These are phyloP conservation scores for Cryptosula pallasiana DNA, from an alignment of 2,888 invertebrate genomes.

Conservation along the genomic window DNA sequence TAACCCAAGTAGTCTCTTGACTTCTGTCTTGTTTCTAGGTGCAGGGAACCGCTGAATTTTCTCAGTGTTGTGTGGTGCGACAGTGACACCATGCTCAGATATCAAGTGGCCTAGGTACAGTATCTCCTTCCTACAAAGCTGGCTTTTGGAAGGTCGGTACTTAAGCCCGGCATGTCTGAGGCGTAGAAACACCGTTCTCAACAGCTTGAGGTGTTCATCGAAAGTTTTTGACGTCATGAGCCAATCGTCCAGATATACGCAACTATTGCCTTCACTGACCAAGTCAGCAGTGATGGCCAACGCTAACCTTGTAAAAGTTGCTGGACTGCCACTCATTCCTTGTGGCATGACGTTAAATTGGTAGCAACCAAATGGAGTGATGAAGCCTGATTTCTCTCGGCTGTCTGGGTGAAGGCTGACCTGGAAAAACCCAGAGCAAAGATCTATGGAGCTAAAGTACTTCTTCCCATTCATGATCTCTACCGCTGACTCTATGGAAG, in stretches of 20 bases:
- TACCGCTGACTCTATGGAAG: neutral
- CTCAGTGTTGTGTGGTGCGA: neutral
- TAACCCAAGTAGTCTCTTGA: neutral
- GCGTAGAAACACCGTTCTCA: neutral
- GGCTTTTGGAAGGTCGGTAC: neutral
- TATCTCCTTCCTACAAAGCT: neutral
- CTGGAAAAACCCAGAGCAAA: neutral
- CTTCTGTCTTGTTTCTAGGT: neutral
- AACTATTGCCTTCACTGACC: neutral
- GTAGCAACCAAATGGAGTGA: neutral
- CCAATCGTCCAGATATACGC: no score
- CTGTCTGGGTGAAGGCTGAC: neutral
- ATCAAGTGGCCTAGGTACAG: neutral
- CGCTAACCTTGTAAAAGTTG: neutral
- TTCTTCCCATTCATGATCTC: conserved; percentile 21
- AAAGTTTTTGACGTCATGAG: neutral
- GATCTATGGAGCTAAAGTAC: neutral
- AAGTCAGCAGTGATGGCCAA: neutral
- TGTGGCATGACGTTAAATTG: conserved; percentile 4
- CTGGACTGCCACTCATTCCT: neutral
- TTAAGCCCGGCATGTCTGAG: neutral
- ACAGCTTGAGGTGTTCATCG: neutral
- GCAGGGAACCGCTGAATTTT: neutral
- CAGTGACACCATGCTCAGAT: neutral
- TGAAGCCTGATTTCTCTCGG: conserved; percentile 8